phyloP scores from a whole-genome alignment of 1,140 invertebrate species.

The Acromyrmex heyeri region DNA sequence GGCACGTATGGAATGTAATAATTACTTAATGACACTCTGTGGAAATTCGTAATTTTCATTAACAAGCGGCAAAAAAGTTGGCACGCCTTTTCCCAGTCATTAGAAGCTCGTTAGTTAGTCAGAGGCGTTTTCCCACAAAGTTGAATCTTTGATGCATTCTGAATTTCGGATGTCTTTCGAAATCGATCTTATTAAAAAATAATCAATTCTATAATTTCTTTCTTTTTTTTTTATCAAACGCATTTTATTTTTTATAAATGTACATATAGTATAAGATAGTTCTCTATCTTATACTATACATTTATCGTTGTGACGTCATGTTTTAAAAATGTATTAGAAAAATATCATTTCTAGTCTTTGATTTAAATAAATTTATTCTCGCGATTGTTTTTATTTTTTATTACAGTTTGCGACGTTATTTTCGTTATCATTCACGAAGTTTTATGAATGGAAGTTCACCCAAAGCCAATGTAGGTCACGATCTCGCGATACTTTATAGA shows the following conservation, averaged over 20 bases:
- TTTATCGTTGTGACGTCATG: too few relatives aligned
- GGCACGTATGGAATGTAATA: conserved; percentile 20
- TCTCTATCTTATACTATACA: background rate
- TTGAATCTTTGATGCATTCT: background rate
- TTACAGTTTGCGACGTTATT: background rate
- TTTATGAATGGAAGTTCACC: conserved; percentile 7
- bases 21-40: conserved; percentile 31
- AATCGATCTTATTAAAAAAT: background rate
- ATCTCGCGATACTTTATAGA: conserved; percentile 69
- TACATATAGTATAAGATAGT: background rate
- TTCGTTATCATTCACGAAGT: background rate
- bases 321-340: background rate
- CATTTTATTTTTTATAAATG: background rate
- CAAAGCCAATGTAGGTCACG: conserved; percentile 64
- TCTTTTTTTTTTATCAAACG: background rate
- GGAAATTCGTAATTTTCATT: conserved; percentile 53
- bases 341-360: background rate
- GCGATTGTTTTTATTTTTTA: background rate
- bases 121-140: conserved; percentile 2
- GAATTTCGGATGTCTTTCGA: background rate
- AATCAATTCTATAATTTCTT: background rate
- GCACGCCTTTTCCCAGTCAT: conserved; percentile 19
- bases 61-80: conserved; percentile 4
- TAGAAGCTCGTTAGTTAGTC: conserved; percentile 24
- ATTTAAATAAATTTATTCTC: background rate